Percentiles rank a stretch among this genome's conserved stretches.
Conservation (phyloP, 2,113 vertebrate species). For the Oriolus oriolus region DNA sequence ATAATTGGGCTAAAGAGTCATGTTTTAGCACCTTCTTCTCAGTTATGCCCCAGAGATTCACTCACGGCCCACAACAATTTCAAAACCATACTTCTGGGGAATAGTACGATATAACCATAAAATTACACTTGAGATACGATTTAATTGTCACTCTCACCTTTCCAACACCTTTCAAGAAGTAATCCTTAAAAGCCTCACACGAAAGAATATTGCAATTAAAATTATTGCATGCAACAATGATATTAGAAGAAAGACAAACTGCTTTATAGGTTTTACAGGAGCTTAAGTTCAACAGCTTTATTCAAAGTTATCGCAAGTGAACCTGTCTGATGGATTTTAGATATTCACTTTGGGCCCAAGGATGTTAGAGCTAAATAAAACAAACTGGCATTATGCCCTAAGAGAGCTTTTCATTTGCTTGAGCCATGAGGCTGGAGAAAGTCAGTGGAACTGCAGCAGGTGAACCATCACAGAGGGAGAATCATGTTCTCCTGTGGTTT, state of each 20-base stretch:
- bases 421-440: not conserved
- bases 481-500: not conserved
- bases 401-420: constrained; percentile 16
- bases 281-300: constrained; percentile 56
- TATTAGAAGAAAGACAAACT: constrained; percentile 69
- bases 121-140: constrained; percentile 81
- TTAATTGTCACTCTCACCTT: constrained; percentile 87
- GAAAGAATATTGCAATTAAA: constrained; percentile 62
- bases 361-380: constrained; percentile 43
- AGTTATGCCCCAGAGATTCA: constrained; percentile 72
- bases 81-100: constrained; percentile 74
- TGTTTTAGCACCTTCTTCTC: constrained; percentile 81
- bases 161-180: constrained; percentile 78
- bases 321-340: constrained; percentile 56
- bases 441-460: not conserved
- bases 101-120: constrained; percentile 80
- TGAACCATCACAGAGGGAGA: not conserved
- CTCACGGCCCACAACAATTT: constrained; percentile 74
- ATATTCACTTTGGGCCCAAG: constrained; percentile 44
- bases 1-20: constrained; percentile 75
- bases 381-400: not conserved
- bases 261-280: constrained; percentile 15
- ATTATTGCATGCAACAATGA: constrained; percentile 62
- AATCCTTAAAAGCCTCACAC: constrained; percentile 74
- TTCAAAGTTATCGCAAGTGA: constrained; percentile 62